Evolutionary conservation across 2,797 vertebrate species (phyloP).

Genomic region (Acipenser oxyrinchus): DNA sequence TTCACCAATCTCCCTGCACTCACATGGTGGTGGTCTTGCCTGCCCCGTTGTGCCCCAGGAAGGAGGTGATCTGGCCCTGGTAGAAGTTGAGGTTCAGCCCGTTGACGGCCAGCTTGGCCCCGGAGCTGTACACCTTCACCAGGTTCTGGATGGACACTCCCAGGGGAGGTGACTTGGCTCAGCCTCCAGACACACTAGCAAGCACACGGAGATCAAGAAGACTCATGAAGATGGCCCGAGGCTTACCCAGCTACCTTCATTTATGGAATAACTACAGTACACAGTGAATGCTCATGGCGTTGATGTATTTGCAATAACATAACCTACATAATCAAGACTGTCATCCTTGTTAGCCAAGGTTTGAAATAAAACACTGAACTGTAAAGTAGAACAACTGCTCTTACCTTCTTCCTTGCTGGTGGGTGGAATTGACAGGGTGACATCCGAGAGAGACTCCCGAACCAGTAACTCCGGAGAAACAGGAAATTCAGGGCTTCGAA

Average conservation of each 20-base stretch:
- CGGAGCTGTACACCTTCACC: conserved; percentile 75
- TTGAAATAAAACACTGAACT: no score
- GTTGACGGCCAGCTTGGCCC: conserved; percentile 62
- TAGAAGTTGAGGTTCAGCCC: conserved; percentile 85
- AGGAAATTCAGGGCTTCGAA: conserved; percentile 80
- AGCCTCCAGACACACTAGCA: conserved; percentile 65
- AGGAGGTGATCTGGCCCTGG: conserved; percentile 81
- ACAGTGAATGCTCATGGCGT: no score
- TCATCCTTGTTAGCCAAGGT: no score
- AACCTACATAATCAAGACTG: no score
- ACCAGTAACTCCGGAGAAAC: conserved; percentile 79
- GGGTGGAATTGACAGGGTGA: conserved; percentile 46
- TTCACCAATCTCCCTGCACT: conserved; percentile 27
- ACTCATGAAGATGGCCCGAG: background rate
- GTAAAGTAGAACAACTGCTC: background rate
- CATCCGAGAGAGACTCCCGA: conserved; percentile 45
- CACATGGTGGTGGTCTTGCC: conserved; percentile 91
- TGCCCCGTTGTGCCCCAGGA: conserved; percentile 83
- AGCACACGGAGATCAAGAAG: background rate
- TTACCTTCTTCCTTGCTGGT: conserved; percentile 48
- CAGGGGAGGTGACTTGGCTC: conserved; percentile 53
- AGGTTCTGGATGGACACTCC: conserved; percentile 72
- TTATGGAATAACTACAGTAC: no score
- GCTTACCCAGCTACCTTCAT: no score
- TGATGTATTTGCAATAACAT: no score